A percentile compares a stretch with the other conserved stretches of the same genome.
These are phyloP conservation scores for Apodemus speciosus DNA, from an alignment of 2,113 vertebrate genomes.

Conservation along the genomic window DNA sequence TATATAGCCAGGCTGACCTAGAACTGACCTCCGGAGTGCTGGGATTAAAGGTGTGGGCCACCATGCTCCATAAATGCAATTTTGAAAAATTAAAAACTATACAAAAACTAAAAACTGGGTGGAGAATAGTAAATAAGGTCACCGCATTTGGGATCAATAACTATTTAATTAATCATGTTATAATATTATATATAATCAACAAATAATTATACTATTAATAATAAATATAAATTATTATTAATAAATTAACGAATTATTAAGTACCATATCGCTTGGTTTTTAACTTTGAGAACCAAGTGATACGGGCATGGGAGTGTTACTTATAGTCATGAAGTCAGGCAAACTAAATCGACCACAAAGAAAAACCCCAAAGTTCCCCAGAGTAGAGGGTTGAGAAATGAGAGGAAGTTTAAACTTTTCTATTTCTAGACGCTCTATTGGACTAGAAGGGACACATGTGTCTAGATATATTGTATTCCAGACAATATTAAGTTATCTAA, in stretches of 20 bases:
- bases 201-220: not conserved
- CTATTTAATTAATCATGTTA: not conserved
- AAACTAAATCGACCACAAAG: not conserved
- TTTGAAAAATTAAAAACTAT: not conserved
- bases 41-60: not conserved
- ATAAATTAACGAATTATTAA: not conserved
- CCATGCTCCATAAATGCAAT: not conserved
- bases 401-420: not conserved
- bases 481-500: constrained; percentile 9
- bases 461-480: not conserved
- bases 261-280: not conserved
- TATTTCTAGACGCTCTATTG: not conserved
- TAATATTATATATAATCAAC: not conserved
- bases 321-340: not conserved
- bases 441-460: not conserved
- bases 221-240: not conserved
- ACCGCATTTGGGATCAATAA: not conserved
- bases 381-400: not conserved
- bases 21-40: not conserved
- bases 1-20: not conserved
- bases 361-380: not conserved
- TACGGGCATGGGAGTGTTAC: not conserved
- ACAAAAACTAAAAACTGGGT: not conserved
- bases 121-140: not conserved
- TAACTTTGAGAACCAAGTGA: not conserved